These are phyloP conservation scores for Rutilus rutilus DNA, from an alignment of 2,113 vertebrate genomes.

Conservation along the genomic window DNA sequence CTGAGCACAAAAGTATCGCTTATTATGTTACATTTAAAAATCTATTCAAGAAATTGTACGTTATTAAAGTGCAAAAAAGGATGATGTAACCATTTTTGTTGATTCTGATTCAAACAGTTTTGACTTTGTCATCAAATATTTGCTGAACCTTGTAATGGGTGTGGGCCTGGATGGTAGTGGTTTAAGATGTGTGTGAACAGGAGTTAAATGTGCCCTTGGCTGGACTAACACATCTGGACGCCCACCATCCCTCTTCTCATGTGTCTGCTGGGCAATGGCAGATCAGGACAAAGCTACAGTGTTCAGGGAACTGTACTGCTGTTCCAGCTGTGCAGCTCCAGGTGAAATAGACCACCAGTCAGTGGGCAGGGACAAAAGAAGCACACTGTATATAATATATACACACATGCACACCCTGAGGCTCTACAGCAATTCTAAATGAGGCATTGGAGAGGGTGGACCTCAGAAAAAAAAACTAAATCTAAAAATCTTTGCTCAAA, in stretches of 20 bases:
- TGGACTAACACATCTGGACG: slow-evolving; percentile 54
- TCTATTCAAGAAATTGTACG: too few species aligned
- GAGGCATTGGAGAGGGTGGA: slow-evolving; percentile 21
- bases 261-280: slow-evolving; percentile 46
- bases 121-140: slow-evolving; percentile 54
- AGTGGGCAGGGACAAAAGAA: slow-evolving; percentile 33
- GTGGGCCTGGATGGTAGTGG: not conserved
- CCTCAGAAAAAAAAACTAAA: not conserved
- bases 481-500: not conserved
- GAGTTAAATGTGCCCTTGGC: slow-evolving; percentile 49
- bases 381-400: not conserved
- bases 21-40: too few species aligned
- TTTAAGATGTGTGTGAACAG: slow-evolving; percentile 38
- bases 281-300: slow-evolving; percentile 58
- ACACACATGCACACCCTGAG: not conserved
- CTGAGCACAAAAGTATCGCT: not conserved
- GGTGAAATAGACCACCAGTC: slow-evolving; percentile 52
- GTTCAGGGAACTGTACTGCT: slow-evolving; percentile 32
- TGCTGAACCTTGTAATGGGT: slow-evolving; percentile 29
- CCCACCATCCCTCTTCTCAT: slow-evolving; percentile 4
- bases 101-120: slow-evolving; percentile 36
- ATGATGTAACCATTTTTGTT: not conserved
- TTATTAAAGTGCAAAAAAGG: not conserved
- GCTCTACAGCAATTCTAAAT: not conserved
- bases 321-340: slow-evolving; percentile 43